Conservation (phyloP, 2,888 invertebrate species). For the Acronicta alni region DNA sequence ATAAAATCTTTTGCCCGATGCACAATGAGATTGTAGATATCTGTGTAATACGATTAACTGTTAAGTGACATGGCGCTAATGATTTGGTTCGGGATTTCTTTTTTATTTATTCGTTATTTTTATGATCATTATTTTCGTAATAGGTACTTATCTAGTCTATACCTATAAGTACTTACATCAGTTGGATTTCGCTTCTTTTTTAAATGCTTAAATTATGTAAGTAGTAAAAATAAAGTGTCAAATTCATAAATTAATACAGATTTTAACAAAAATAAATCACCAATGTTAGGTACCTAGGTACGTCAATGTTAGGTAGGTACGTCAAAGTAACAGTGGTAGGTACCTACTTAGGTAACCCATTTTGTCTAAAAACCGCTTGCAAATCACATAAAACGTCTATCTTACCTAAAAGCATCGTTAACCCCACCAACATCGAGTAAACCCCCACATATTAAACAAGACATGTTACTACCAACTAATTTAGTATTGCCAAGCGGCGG, state of each 20-base stretch:
- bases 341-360: background rate
- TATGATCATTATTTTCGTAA: too few relatives aligned
- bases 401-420: slow-evolving; percentile 8
- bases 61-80: slow-evolving; percentile 86
- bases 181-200: too few relatives aligned
- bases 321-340: too few relatives aligned
- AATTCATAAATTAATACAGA: background rate
- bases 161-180: too few relatives aligned
- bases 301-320: too few relatives aligned
- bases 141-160: too few relatives aligned
- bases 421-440: slow-evolving; percentile 14
- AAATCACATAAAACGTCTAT: background rate
- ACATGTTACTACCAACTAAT: slow-evolving; percentile 48
- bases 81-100: slow-evolving; percentile 77
- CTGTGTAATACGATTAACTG: slow-evolving; percentile 85
- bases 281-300: too few relatives aligned
- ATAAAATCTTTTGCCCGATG: slow-evolving; percentile 66
- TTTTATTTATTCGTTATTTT: slow-evolving; percentile 48
- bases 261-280: too few relatives aligned
- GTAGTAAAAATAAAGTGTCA: too few relatives aligned
- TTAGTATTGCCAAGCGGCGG: slow-evolving; percentile 38
- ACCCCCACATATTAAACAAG: slow-evolving; percentile 40
- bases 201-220: too few relatives aligned
- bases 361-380: slow-evolving; percentile 3
- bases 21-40: slow-evolving; percentile 84